These are phyloP conservation scores for Hesperia comma DNA, from an alignment of 2,888 invertebrate genomes.

Conservation along the genomic window DNA sequence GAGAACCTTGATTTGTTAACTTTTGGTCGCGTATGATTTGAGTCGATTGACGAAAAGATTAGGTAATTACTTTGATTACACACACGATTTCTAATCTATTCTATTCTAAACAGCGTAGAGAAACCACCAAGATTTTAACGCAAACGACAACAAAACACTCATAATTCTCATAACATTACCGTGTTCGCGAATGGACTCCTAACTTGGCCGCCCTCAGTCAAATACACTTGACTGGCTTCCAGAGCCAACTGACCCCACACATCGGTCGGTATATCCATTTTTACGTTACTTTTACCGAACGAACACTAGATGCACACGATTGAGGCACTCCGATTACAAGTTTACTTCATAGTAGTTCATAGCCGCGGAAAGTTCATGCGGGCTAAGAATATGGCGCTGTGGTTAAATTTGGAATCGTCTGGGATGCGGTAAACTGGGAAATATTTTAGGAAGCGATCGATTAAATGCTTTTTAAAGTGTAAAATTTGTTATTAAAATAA, in stretches of 20 bases:
- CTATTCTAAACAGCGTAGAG: background rate
- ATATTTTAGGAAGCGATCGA: conserved; percentile 59
- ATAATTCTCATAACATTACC: conserved; percentile 86
- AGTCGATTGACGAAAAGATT: background rate
- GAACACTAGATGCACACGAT: conserved; percentile 54
- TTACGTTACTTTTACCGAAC: conserved; percentile 47
- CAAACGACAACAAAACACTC: conserved; percentile 4
- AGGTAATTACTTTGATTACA: background rate
- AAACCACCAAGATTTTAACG: background rate
- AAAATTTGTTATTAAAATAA: conserved; percentile 9
- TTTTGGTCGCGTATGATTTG: no score
- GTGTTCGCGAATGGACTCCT: conserved; percentile 93
- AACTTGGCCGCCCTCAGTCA: conserved; percentile 90
- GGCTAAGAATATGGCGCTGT: conserved; percentile 68
- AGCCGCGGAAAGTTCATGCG: conserved; percentile 63
- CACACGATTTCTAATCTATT: background rate
- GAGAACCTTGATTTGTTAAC: conserved; percentile 17
- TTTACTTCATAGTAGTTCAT: conserved; percentile 56
- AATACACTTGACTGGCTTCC: conserved; percentile 93
- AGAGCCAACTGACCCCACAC: conserved; percentile 95
- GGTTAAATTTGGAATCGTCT: conserved; percentile 80
- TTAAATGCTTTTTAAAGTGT: conserved; percentile 40
- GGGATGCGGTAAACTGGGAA: conserved; percentile 60
- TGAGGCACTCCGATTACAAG: conserved; percentile 48
- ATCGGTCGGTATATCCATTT: conserved; percentile 89